Evolutionary conservation across 2,113 vertebrate genomes (phyloP).

Genomic region (Microcebus murinus): DNA sequence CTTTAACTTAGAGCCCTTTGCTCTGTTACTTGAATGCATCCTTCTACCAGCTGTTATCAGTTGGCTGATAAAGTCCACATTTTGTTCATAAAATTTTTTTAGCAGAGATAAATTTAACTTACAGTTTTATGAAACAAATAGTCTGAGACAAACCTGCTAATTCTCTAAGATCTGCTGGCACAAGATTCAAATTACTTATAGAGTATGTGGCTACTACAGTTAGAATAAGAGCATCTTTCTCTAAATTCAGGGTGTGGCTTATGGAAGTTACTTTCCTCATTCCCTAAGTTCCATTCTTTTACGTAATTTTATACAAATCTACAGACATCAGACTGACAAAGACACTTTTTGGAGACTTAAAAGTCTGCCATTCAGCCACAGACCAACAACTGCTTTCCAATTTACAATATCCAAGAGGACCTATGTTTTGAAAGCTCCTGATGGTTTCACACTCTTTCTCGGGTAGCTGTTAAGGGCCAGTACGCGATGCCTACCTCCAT

Average conservation of each 20-base stretch:
- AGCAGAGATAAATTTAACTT: neutral
- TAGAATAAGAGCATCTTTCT: neutral
- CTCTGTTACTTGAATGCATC: neutral
- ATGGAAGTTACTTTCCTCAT: neutral
- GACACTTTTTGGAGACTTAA: neutral
- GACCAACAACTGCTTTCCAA: neutral
- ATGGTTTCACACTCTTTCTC: neutral
- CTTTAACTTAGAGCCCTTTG: neutral
- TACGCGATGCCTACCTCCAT: conserved; percentile 89
- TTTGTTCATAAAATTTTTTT: neutral
- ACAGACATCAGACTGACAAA: neutral
- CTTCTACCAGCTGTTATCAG: neutral
- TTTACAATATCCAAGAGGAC: neutral
- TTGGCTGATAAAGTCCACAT: neutral
- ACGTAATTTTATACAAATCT: neutral
- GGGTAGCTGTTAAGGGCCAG: neutral
- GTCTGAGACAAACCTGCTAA: neutral
- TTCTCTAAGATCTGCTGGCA: neutral
- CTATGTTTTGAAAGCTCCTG: neutral
- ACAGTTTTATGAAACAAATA: neutral
- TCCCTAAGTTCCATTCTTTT: neutral
- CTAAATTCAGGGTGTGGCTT: neutral
- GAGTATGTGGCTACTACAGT: neutral
- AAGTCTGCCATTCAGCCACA: neutral
- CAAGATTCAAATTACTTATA: neutral